phyloP scores from a whole-genome alignment of 1,140 invertebrate genomes.

The Rhizoglyphus robini region DNA sequence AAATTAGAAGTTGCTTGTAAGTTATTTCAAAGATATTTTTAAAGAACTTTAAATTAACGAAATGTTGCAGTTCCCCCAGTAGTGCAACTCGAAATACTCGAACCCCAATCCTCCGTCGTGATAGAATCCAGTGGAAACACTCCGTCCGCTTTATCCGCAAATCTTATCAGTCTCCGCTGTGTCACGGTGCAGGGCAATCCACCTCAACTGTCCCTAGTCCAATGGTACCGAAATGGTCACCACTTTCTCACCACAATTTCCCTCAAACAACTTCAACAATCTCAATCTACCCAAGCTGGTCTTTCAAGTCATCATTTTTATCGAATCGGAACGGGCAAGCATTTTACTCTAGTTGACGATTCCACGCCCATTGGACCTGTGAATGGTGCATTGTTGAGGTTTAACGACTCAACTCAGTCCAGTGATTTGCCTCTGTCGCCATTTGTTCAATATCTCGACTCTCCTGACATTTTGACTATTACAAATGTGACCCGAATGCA shows the following conservation, averaged over 20 bases:
- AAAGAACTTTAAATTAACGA: no score
- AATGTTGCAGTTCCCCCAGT: slow-evolving; percentile 28
- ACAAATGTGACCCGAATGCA: slow-evolving; percentile 23
- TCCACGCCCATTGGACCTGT: slow-evolving; percentile 1
- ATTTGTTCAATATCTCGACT: neutral
- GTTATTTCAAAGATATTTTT: no score
- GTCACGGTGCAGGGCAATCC: slow-evolving; percentile 27
- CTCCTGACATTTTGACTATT: slow-evolving; percentile 11
- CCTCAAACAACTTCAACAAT: neutral
- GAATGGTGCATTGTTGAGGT: slow-evolving; percentile 18
- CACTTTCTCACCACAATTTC: slow-evolving; percentile 24
- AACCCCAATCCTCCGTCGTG: slow-evolving; percentile 20
- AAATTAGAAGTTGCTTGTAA: slow-evolving; percentile 28
- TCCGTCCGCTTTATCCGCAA: neutral
- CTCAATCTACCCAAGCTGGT: neutral
- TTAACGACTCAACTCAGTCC: neutral
- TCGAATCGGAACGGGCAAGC: slow-evolving; percentile 7
- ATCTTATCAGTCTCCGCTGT: no score
- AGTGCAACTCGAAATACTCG: slow-evolving; percentile 22
- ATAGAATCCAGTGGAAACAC: slow-evolving; percentile 25
- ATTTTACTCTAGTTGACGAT: slow-evolving; percentile 4
- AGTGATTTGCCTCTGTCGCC: neutral
- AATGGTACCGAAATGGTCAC: slow-evolving; percentile 27
- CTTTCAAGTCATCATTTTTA: neutral
- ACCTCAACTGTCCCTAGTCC: slow-evolving; percentile 23